These are phyloP conservation scores for Vespertilio murinus DNA, from an alignment of 2,797 vertebrate species.

Conservation along the genomic window DNA sequence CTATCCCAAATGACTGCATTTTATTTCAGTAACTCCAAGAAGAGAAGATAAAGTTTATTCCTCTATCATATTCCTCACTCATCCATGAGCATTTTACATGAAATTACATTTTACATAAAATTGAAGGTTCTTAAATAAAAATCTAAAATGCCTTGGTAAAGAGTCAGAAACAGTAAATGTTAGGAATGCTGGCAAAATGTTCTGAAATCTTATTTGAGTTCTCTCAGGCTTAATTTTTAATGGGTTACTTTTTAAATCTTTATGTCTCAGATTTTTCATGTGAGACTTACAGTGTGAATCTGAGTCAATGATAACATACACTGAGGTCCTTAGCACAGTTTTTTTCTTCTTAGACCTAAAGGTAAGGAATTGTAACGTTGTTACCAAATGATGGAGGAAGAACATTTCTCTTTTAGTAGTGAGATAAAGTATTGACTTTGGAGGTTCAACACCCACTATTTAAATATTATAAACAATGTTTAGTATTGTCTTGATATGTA, in stretches of 20 bases:
- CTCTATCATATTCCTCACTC: conserved; percentile 4
- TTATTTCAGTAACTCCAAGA: neutral
- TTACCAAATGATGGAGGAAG: neutral
- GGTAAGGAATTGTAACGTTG: neutral
- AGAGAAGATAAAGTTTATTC: conserved; percentile 23
- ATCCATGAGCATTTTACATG: neutral
- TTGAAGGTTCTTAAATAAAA: neutral
- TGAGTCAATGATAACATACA: neutral
- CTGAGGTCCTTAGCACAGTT: neutral
- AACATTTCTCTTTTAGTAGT: neutral
- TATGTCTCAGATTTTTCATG: neutral
- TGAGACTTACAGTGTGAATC: neutral
- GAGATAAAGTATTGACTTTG: neutral
- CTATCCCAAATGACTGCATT: neutral
- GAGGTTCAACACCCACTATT: neutral
- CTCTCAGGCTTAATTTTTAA: neutral
- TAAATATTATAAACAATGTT: neutral
- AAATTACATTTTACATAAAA: conserved; percentile 41
- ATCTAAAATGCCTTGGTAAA: conserved; percentile 28
- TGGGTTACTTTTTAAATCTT: neutral
- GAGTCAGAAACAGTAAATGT: neutral
- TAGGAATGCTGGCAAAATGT: conserved; percentile 5
- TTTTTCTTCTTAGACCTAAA: neutral
- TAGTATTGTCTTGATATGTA: neutral
- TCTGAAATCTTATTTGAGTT: conserved; percentile 4